phyloP scores from a whole-genome alignment of 2,113 vertebrate species.

The Vireo altiloquus region DNA sequence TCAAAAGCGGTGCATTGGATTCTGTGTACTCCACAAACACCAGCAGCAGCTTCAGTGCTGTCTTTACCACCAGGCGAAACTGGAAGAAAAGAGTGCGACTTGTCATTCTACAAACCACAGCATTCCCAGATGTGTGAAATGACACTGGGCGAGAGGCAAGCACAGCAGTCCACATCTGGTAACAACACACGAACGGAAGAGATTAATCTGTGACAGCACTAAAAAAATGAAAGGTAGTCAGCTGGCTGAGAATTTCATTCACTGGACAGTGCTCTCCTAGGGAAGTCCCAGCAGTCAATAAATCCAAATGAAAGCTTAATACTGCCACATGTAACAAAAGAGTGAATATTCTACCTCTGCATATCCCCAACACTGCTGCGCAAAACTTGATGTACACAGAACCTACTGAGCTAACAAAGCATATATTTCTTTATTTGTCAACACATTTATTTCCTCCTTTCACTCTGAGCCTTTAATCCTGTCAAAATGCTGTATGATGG shows the following conservation, averaged over 20 bases:
- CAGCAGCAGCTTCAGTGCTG: slow-evolving; percentile 90
- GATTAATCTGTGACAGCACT: neutral
- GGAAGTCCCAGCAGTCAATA: neutral
- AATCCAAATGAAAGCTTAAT: neutral
- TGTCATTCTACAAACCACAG: slow-evolving; percentile 10
- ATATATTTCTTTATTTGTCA: neutral
- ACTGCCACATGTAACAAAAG: neutral
- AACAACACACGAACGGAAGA: accelerated
- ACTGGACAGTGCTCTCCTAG: neutral
- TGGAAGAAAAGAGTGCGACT: slow-evolving; percentile 25
- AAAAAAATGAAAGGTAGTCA: neutral
- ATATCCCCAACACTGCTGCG: neutral
- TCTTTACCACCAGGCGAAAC: slow-evolving; percentile 98
- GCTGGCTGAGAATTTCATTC: neutral
- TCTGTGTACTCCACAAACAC: slow-evolving; percentile 97
- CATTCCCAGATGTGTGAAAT: neutral
- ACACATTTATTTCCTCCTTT: neutral
- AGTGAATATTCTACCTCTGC: neutral
- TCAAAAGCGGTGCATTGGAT: slow-evolving; percentile 82
- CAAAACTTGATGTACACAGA: neutral
- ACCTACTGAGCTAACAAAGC: neutral
- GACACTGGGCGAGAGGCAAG: neutral
- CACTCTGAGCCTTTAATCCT: neutral
- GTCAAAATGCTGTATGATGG: neutral
- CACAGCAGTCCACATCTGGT: neutral